Percentiles rank a stretch among this genome's conserved stretches.
These are phyloP conservation scores for Clytia hemisphaerica DNA, from an alignment of 30 jellyfish, hydroid and myxozoan genomes.

Conservation along the genomic window DNA sequence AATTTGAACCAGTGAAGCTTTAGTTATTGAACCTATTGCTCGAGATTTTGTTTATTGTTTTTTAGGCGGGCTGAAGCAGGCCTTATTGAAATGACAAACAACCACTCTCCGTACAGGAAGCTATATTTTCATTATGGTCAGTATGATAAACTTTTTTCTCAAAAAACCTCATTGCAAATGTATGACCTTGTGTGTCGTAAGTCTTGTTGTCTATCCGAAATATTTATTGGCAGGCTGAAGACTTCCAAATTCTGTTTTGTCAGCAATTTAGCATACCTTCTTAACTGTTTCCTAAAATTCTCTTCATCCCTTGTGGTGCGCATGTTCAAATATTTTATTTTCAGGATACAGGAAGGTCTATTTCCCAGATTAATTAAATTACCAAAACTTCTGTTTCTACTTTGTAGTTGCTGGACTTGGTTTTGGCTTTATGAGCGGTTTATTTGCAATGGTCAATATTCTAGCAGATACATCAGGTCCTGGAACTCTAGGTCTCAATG, in stretches of 20 bases:
- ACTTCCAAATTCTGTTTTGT: no score
- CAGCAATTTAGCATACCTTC: no score
- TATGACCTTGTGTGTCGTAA: no score
- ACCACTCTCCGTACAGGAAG: slow-evolving; percentile 70
- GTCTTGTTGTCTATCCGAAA: no score
- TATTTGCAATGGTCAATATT: slow-evolving; percentile 82
- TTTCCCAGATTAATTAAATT: neutral
- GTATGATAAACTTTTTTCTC: neutral
- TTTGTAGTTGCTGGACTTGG: slow-evolving; percentile 77
- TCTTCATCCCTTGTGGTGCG: neutral
- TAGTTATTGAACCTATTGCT: no score
- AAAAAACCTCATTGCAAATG: no score
- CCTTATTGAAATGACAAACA: slow-evolving; percentile 43
- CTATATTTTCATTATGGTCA: slow-evolving; percentile 77
- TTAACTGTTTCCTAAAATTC: neutral
- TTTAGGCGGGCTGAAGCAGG: slow-evolving; percentile 87
- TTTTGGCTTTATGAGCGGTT: slow-evolving; percentile 83
- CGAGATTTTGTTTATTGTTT: neutral
- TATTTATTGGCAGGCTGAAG: no score
- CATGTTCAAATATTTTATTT: neutral
- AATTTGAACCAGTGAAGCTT: neutral
- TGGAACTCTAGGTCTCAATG: slow-evolving; percentile 83
- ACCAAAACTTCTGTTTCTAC: no score
- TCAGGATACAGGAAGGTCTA: neutral
- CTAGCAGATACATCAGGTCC: slow-evolving; percentile 87